Evolutionary conservation across 2,888 invertebrate species (phyloP), one percentile per base, ranked within the genome.

Genomic region (Rotaria sp.): DNA sequence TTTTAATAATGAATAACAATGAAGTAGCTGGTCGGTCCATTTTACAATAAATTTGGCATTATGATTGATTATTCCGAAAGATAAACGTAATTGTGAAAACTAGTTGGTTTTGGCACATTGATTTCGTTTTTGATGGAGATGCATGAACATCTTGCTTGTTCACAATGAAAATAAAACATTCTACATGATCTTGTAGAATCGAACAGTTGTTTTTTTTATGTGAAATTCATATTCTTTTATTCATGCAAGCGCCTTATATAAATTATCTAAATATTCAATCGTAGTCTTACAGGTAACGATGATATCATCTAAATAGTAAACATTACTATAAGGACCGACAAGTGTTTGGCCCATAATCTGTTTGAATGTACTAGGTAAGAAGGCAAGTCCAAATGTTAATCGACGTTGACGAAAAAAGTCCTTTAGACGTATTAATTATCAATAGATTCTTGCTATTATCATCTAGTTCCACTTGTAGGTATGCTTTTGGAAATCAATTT

Each of bases 1-100:
- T n/a, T n/a, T n/a, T 45, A 88, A 84, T n/a, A 89, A 75, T 10
- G 87, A 35, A 84, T 89, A 87, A 41, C 90, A 85, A 7, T 89
- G 89, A 8, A 86, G 87, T 41, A 88, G 85, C 35, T 88, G 30
- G 11, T 87, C 87, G 18, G 88, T 86, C 74, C 89, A 84, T 50
- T 88, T 87, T 30, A 88, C 88, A 21, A 90, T 85, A 85, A 90
- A 90, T 41, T 88, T 87, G 1, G 84, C 88, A 86, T 90, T 89
- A 85, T 89, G 89, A 55, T 89, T 89, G 1, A 90, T 80, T 85
- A 89, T 85, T 15, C 90, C 89, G 13, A 89, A 55, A 86, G 88
- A 89, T 7, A 88, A 88, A 45, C 88, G 87, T 15, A 90, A 86
- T 74, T 90, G 88, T 45, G 87, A 87, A 15, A 89, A 84, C 89